These are phyloP conservation scores for Hirtodrosophila trivittata DNA, from an alignment of 2,888 invertebrate genomes.

Conservation along the genomic window DNA sequence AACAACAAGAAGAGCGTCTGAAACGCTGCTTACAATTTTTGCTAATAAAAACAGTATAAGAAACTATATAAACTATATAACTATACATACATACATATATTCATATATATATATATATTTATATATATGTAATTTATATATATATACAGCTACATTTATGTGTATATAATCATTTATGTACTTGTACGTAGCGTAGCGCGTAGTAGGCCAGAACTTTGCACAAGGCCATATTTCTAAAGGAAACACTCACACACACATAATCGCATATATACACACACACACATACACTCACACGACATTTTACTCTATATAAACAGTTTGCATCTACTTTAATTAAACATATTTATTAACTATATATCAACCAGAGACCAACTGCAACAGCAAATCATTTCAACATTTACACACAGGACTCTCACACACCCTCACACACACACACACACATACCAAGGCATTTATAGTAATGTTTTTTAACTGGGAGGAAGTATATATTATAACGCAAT, in stretches of 20 bases:
- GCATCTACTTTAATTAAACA: too few species aligned
- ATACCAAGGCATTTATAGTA: slow-evolving; percentile 41
- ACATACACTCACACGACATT: neutral
- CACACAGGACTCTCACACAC: slow-evolving; percentile 10
- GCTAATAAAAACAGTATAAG: too few species aligned
- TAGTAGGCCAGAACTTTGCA: slow-evolving; percentile 38
- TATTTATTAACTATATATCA: too few species aligned
- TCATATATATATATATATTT: too few species aligned
- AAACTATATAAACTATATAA: too few species aligned
- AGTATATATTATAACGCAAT: slow-evolving; percentile 24
- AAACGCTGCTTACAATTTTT: too few species aligned
- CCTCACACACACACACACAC: slow-evolving; percentile 23
- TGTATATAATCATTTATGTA: slow-evolving; percentile 23
- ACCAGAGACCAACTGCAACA: slow-evolving; percentile 42
- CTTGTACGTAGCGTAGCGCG: slow-evolving; percentile 35
- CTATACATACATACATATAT: too few species aligned
- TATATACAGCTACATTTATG: slow-evolving; percentile 26
- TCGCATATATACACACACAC: slow-evolving; percentile 7
- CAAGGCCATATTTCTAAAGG: slow-evolving; percentile 37
- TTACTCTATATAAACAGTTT: slow-evolving; percentile 5
- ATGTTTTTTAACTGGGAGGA: slow-evolving; percentile 46
- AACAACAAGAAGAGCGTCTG: too few species aligned
- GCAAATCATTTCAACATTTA: slow-evolving; percentile 32
- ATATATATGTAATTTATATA: too few species aligned
- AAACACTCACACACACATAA: neutral